These are phyloP conservation scores for Nycticryphes semicollaris DNA, from an alignment of 2,113 vertebrate species.

Conservation along the genomic window DNA sequence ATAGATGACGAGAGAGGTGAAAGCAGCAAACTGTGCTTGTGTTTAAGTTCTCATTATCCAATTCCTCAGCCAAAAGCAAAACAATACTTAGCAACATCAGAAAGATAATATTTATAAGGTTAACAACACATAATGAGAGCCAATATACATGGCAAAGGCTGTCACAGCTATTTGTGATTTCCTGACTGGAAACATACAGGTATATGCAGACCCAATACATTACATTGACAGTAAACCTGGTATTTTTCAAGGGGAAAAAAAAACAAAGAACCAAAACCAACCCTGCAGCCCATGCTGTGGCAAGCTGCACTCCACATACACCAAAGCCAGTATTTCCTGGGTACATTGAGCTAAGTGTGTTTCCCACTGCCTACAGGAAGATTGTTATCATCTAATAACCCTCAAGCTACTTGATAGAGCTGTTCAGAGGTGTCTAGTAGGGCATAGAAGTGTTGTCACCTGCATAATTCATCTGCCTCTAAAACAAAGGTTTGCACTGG, in stretches of 20 bases:
- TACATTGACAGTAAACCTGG: not conserved
- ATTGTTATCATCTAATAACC: not conserved
- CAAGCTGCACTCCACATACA: not conserved
- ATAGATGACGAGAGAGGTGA: not conserved
- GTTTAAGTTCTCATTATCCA: not conserved
- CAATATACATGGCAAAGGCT: not conserved
- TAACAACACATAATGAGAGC: not conserved
- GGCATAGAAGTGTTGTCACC: not conserved
- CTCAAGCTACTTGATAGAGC: not conserved
- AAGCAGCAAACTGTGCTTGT: not conserved
- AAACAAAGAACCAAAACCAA: not conserved
- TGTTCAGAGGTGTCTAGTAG: not conserved
- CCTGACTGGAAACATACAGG: not conserved
- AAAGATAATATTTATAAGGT: not conserved
- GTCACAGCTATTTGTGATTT: not conserved
- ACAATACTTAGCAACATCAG: not conserved
- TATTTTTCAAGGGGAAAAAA: not conserved
- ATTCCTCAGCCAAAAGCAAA: not conserved
- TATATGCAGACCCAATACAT: not conserved
- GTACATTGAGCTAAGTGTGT: not conserved
- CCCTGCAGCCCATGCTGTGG: not conserved
- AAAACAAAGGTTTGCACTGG: not conserved
- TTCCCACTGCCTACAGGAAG: not conserved
- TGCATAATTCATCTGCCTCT: not conserved
- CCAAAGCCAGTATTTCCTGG: not conserved